A percentile compares a stretch with the other conserved stretches of the same genome.
Conservation (phyloP, 92 coral and sea anemone genomes). For the Chrysogorgia sp. region DNA sequence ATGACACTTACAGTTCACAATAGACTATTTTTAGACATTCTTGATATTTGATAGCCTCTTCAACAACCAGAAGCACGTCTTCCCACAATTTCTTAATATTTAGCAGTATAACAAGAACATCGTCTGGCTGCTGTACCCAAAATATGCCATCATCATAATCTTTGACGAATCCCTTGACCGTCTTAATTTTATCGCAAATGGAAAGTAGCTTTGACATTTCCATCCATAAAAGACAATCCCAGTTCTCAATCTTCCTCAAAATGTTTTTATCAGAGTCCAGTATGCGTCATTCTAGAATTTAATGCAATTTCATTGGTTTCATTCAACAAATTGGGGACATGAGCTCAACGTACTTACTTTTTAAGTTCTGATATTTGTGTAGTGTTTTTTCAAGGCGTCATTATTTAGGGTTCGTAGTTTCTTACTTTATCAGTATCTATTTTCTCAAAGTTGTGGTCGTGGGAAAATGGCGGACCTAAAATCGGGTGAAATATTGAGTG, state of each 20-base stretch:
- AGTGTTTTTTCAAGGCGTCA: too few species aligned
- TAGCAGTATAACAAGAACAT: slow-evolving; percentile 12
- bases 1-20: too few species aligned
- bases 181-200: slow-evolving; percentile 10
- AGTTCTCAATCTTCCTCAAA: slow-evolving; percentile 2
- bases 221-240: slow-evolving; percentile 5
- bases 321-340: too few species aligned
- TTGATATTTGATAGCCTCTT: slow-evolving; percentile 21
- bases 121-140: slow-evolving; percentile 41
- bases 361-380: too few species aligned
- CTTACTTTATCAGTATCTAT: too few species aligned
- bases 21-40: slow-evolving; percentile 12
- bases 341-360: too few species aligned
- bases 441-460: too few species aligned
- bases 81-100: slow-evolving; percentile 22
- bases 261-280: slow-evolving; percentile 22
- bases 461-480: too few species aligned
- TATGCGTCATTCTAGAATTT: slow-evolving; percentile 8
- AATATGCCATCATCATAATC: slow-evolving; percentile 13
- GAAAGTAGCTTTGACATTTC: slow-evolving; percentile 1
- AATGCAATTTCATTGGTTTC: too few species aligned
- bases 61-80: slow-evolving; percentile 19
- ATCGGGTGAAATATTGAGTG: too few species aligned
- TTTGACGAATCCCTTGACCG: neutral
- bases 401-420: too few species aligned